Evolutionary conservation across 2,888 invertebrate genomes (phyloP), one percentile per base, ranked within the genome.

Genomic region (Habroteleia sp.): DNA sequence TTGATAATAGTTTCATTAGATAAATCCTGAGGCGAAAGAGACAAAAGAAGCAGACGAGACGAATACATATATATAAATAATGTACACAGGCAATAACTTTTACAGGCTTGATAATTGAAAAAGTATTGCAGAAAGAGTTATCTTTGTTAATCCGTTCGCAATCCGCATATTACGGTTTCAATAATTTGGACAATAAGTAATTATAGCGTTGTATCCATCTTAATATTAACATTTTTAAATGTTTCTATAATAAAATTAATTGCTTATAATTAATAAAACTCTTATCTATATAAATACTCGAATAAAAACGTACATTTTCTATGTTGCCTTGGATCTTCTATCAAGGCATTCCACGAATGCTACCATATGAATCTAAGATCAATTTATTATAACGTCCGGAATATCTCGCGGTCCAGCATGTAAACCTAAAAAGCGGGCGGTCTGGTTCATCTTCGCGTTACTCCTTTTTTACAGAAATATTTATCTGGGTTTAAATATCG

Each of bases 301-400:
- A 7, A 25, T 6, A 25, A 1, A 62, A 62, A 48, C 33, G 39
- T 31, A 29, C 17, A 6, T 31, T 58, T 41, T 4, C 41, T 23
- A 6, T 37, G 10, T 11, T 0, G 23, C 41, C 50, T 11, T 39
- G 20, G 13, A 23, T 14, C 14, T 2, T 10, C 20, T 52, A 63
- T 42, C 25, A 8, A 52, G 14, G 42, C 16, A 65, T 54, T 27
- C 42, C 41, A 52, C 42, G 63, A 16, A 65, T 65, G 63, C 42
- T 42, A 52, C 11, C 23, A 13, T 50, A 65, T 52, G 63, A 65
- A 33, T 52, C 42, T 52, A 52, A 33, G 46, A 66, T 68, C 68
- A 48, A 68, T 68, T 48, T 68, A 68, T 68, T 68, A 68, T 48
- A 41, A 54, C 41, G 56, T 39, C 20, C 56, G 39, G 25, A 66